Conservation (phyloP, 1,140 invertebrate species). For the Steinernema khuongi region DNA sequence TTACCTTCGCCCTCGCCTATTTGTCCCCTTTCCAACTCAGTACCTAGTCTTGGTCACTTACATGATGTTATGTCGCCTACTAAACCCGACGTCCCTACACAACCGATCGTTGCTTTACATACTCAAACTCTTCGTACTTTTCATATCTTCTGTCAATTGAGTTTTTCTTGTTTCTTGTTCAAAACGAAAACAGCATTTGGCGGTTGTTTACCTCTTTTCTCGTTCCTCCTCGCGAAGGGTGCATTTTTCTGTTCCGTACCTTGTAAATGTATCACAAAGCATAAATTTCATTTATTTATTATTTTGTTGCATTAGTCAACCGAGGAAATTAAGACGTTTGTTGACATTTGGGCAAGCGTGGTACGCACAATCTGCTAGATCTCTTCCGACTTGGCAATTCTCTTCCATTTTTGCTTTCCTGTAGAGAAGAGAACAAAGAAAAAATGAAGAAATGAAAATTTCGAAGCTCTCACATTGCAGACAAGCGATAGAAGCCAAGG, state of each 20-base stretch:
- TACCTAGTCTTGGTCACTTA: slow-evolving; percentile 14
- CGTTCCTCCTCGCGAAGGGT: not conserved
- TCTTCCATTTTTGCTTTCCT: no score
- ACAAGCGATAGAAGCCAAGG: no score
- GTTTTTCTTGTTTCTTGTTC: not conserved
- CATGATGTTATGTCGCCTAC: no score
- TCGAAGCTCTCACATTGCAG: no score
- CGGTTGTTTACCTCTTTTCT: slow-evolving; percentile 14
- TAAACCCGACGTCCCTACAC: not conserved
- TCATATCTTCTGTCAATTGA: slow-evolving; percentile 13
- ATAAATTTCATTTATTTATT: no score
- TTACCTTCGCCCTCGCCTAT: not conserved
- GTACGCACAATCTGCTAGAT: no score
- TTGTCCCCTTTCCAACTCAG: not conserved
- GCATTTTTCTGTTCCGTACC: not conserved
- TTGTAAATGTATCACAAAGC: slow-evolving; percentile 8
- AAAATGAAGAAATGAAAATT: no score
- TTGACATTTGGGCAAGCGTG: no score
- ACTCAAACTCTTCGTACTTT: not conserved
- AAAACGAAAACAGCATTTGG: slow-evolving; percentile 14
- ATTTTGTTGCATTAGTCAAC: no score
- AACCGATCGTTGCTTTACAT: not conserved
- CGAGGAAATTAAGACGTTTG: no score
- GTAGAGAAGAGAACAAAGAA: no score
- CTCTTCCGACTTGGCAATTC: no score